These are phyloP conservation scores for Rallus limicola DNA, from an alignment of 2,113 vertebrate genomes.

Conservation along the genomic window DNA sequence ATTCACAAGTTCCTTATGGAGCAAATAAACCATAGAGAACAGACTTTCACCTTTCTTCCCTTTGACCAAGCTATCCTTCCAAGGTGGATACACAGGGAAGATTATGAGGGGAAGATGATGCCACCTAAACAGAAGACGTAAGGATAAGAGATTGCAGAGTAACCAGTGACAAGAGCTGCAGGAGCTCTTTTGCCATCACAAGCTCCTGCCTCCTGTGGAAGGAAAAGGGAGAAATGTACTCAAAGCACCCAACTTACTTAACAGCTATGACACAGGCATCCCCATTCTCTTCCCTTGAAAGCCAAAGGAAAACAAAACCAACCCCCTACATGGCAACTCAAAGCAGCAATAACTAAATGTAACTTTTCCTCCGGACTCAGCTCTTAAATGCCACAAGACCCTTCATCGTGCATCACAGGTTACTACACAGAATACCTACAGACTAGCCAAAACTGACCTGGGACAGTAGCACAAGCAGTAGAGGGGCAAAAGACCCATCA, in stretches of 20 bases:
- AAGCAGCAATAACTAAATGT: background rate
- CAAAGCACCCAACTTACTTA: background rate
- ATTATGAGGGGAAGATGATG: background rate
- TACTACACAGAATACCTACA: background rate
- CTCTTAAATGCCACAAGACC: background rate
- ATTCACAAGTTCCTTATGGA: background rate
- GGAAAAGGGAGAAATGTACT: background rate
- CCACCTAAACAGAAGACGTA: background rate
- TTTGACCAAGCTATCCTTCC: background rate
- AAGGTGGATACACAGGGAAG: background rate
- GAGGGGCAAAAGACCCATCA: background rate
- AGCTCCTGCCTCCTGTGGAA: background rate
- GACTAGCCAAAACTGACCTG: background rate
- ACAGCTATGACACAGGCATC: background rate
- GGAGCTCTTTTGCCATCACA: background rate
- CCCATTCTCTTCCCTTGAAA: background rate
- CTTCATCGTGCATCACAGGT: rapidly evolving
- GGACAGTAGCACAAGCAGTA: background rate
- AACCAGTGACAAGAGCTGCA: background rate
- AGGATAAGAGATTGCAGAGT: background rate
- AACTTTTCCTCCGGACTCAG: background rate
- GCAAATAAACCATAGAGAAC: background rate
- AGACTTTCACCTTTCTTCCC: background rate
- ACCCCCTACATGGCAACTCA: background rate
- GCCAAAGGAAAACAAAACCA: background rate